These are phyloP conservation scores for Crypturellus undulatus DNA, from an alignment of 2,113 vertebrate genomes.

Conservation along the genomic window DNA sequence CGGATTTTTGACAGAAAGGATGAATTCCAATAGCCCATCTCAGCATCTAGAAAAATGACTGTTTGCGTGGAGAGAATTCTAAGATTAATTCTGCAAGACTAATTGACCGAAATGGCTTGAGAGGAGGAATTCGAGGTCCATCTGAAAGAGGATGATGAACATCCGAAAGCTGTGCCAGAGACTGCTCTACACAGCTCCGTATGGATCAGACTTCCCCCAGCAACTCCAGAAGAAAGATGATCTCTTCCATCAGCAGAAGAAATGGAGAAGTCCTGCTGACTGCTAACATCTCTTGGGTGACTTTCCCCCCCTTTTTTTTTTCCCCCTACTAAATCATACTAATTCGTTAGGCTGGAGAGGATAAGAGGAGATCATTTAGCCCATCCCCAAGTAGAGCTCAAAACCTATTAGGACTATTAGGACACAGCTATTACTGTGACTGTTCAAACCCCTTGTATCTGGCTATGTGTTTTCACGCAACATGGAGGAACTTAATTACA, in stretches of 20 bases:
- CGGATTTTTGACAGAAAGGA: background rate
- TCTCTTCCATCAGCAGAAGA: background rate
- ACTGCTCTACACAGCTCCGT: background rate
- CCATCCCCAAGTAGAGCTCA: background rate
- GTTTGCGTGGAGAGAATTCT: background rate
- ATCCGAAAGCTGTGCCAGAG: background rate
- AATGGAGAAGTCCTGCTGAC: background rate
- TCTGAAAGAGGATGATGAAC: background rate
- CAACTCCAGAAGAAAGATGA: background rate
- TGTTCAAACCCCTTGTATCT: background rate
- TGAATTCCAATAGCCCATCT: background rate
- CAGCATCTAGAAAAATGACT: background rate
- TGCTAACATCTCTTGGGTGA: background rate
- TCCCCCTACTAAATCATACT: background rate
- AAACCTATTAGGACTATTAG: background rate
- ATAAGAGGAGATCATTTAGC: background rate
- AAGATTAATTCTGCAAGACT: conserved; percentile 20
- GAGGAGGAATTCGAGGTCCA: background rate
- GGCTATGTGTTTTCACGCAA: background rate
- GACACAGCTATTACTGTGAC: background rate
- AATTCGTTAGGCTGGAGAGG: background rate
- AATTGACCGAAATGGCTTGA: background rate
- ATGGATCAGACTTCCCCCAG: background rate
- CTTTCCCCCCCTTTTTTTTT: no score
- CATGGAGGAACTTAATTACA: background rate